Evolutionary conservation across 2,113 vertebrate species (phyloP).

Genomic region (Rhea americana): DNA sequence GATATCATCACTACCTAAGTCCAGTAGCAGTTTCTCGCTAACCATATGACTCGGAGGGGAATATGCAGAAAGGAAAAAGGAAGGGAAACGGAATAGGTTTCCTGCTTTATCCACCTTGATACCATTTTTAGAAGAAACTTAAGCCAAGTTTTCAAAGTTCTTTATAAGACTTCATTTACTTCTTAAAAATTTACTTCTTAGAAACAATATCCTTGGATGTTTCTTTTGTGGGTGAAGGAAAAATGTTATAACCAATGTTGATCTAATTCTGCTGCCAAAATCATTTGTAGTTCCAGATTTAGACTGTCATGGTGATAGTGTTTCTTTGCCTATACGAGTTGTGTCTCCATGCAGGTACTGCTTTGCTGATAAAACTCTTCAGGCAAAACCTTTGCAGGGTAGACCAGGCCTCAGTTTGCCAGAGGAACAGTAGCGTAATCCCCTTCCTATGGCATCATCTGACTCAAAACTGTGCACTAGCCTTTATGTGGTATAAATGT

Average conservation of each 20-base stretch:
- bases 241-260: neutral
- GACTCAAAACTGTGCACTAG: rapidly evolving
- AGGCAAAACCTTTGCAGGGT: neutral
- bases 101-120: neutral
- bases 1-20: rapidly evolving
- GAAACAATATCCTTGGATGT: neutral
- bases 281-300: neutral
- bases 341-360: no score
- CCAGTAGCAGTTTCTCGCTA: neutral
- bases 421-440: rapidly evolving
- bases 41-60: neutral
- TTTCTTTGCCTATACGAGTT: no score
- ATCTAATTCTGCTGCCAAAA: neutral
- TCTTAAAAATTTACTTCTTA: neutral
- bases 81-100: neutral
- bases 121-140: neutral
- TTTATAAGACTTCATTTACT: neutral
- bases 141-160: neutral
- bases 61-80: neutral
- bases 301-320: neutral
- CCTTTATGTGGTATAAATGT: rapidly evolving
- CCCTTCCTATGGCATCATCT: neutral
- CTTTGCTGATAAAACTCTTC: neutral
- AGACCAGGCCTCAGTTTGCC: neutral
- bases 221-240: neutral